Base-by-base conservation (phyloP, 1,140 invertebrate genomes). In the Campodea augens region DNA sequence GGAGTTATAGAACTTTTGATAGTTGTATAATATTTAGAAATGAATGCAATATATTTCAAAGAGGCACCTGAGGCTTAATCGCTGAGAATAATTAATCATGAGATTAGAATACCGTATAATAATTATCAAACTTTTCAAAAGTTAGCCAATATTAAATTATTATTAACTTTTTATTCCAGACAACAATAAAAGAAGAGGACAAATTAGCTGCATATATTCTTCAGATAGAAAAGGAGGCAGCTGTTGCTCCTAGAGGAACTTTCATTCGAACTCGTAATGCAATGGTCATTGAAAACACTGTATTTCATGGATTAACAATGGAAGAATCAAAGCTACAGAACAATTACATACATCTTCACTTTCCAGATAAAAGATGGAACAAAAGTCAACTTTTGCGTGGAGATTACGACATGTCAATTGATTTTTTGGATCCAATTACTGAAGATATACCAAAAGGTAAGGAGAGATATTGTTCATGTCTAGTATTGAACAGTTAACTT, bases 131-230 rank as follows among this genome's bases (percentile, higher is more conserved):
- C n/a, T n/a, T n/a, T n/a, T n/a, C n/a, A n/a, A n/a, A n/a, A n/a
- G n/a, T n/a, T n/a, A n/a, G n/a, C n/a, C n/a, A n/a, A n/a, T n/a
- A n/a, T n/a, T n/a, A n/a, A n/a, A n/a, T n/a, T n/a, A n/a, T n/a
- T n/a, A n/a, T n/a, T n/a, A n/a, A n/a, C n/a, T n/a, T n/a, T n/a
- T n/a, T n/a, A n/a, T n/a, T n/a, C n/a, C n/a, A n/a, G n/a, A n/a
- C n/a, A n/a, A n/a, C n/a, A 7, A 15, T 85, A 22, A 82, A 80
- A 57, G 81, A 86, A 59, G 81, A 84, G 57, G 73, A 75, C 49
- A 68, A 79, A n/a, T 54, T 85, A 12, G 63, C 77, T 0, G 74
- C 75, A 4, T 72, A 71, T 1, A 67, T 85, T 7, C 64, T 72
- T 41, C 65, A 72, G 4, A 81, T 84, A 25, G 75, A 66, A 45